Base-by-base conservation (phyloP, 2,797 vertebrate species). In the Taenioides sp. region DNA sequence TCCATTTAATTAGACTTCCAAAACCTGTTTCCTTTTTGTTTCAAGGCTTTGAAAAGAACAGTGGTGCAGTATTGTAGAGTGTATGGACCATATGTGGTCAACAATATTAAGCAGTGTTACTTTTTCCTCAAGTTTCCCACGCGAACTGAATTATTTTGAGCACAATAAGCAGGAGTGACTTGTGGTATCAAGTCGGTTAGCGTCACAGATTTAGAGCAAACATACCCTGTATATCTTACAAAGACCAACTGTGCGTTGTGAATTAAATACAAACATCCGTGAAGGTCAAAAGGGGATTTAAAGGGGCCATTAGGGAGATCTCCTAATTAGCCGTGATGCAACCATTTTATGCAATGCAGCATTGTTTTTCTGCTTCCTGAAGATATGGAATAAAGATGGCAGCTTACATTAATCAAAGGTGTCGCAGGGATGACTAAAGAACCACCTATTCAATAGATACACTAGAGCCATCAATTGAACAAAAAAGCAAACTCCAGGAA, bases 1-100 rank as follows among this genome's bases (percentile, higher is more conserved):
- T 79, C 70, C 77, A 73, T 90, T 91, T 89, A 92, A 91, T 92
- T 90, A 83, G 72, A 81, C 74, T 74, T 79, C 79, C 79, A 69
- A 83, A 83, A 86, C 62, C 76, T 62, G 72, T 77, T 43, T 86
- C 82, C 75, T 52, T 75, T 65, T 74, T 83, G 88, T 88, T 84
- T 40, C 7, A 83, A 87, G 83, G 84, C 80, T 65, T 78, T 43
- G 65, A 74, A 88, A 89, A 89, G 60, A 77, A 86, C 87, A 84
- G 75, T 65, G 69, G 81, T 85, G 80, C 84, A 84, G 55, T 76
- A 84, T 76, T 74, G 72, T 49, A 50, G 69, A 54, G 72, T 71
- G 66, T 71, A 65, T 80, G 73, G 64, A 75, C 71, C 77, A 69
- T 82, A 79, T 60, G 57, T 70, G 80, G 69, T 73, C 73, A 78